Conservation (phyloP, 2,888 invertebrate species). For the Andrena bucephala region DNA sequence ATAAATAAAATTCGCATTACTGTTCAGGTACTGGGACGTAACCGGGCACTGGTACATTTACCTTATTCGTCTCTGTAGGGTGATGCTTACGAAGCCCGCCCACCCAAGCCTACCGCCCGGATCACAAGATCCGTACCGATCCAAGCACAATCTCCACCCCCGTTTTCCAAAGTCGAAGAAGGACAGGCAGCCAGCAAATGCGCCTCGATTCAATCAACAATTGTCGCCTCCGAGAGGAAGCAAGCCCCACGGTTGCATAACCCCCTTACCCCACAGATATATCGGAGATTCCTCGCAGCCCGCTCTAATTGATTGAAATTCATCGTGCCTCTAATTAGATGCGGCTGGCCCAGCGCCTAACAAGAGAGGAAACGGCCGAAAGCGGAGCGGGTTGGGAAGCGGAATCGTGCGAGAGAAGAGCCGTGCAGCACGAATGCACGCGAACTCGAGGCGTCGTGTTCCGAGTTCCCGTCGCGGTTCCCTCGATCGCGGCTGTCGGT, state of each 20-base stretch:
- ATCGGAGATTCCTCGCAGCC: slow-evolving; percentile 42
- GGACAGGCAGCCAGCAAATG: too few species aligned
- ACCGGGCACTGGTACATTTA: too few species aligned
- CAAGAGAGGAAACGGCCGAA: neutral
- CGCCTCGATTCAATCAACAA: neutral
- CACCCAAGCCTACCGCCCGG: too few species aligned
- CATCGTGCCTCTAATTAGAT: slow-evolving; percentile 54
- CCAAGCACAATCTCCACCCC: too few species aligned
- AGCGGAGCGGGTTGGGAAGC: neutral
- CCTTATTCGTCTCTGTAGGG: too few species aligned
- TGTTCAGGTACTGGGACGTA: too few species aligned
- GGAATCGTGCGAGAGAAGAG: slow-evolving; percentile 42
- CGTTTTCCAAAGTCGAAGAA: too few species aligned
- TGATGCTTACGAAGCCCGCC: too few species aligned
- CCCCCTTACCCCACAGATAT: slow-evolving; percentile 14
- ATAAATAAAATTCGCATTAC: too few species aligned
- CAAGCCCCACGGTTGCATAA: slow-evolving; percentile 33
- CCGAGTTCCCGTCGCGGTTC: slow-evolving; percentile 51
- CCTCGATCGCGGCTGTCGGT: slow-evolving; percentile 72
- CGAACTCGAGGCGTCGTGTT: slow-evolving; percentile 44
- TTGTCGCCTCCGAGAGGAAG: too few species aligned
- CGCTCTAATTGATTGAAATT: slow-evolving; percentile 58
- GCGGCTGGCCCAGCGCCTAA: slow-evolving; percentile 15
- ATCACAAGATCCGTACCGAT: too few species aligned
- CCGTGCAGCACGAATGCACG: slow-evolving; percentile 57